Percentiles rank a stretch among this genome's conserved stretches.
Conservation (phyloP, 2,113 vertebrate species). For the Tachysurus vachellii region DNA sequence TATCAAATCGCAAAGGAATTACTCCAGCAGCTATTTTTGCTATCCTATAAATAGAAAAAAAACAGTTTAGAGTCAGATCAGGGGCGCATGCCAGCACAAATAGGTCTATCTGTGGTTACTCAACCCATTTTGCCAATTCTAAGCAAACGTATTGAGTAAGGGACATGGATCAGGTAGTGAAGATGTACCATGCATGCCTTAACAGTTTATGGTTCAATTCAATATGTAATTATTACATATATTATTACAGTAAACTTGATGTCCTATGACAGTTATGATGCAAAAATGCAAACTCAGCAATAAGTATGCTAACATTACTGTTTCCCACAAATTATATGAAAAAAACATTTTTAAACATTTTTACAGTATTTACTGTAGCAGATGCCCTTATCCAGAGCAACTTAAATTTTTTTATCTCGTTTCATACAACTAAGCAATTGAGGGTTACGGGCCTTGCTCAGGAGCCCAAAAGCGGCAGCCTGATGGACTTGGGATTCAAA, state of each 20-base stretch:
- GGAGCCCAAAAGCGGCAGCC: too few relatives aligned
- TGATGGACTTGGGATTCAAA: too few relatives aligned
- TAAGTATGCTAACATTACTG: background rate
- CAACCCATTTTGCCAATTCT: background rate
- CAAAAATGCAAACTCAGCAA: background rate
- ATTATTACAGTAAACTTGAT: background rate
- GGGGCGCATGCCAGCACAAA: background rate
- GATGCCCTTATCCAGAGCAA: too few relatives aligned
- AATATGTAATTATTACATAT: background rate
- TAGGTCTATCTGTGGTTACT: background rate
- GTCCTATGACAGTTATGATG: background rate
- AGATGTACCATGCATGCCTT: background rate
- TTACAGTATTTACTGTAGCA: too few relatives aligned
- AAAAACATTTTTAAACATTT: too few relatives aligned
- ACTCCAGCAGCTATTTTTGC: background rate
- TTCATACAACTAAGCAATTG: too few relatives aligned
- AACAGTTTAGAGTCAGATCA: background rate
- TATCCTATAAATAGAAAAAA: background rate
- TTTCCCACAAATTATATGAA: background rate
- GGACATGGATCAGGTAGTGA: background rate
- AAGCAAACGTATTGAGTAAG: background rate
- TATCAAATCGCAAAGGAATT: background rate
- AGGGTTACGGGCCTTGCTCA: too few relatives aligned
- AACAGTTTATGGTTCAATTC: background rate
- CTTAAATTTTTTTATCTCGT: too few relatives aligned